Evolutionary conservation across 92 coral and sea anemone genomes (phyloP).

Genomic region (Virgularia gustaviana): DNA sequence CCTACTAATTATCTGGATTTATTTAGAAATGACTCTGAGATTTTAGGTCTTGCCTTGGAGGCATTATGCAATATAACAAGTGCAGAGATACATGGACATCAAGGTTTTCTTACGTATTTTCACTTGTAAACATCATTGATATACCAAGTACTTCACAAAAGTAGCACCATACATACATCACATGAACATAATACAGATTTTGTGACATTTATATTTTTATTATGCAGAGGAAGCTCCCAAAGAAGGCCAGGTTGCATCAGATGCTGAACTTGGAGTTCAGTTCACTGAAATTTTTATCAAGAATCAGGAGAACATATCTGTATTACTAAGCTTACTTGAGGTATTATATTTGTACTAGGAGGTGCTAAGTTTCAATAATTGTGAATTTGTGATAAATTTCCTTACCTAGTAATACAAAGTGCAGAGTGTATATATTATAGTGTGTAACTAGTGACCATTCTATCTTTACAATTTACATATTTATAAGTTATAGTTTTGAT

Average conservation of each 20-base stretch:
- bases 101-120: constrained; percentile 68
- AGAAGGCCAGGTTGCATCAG: constrained; percentile 69
- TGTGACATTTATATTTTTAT: too few species aligned
- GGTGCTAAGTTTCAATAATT: too few species aligned
- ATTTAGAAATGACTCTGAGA: constrained; percentile 87
- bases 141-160: too few species aligned
- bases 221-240: constrained; percentile 54
- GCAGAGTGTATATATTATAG: background rate
- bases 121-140: too few species aligned
- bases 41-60: constrained; percentile 82
- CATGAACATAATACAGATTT: too few species aligned
- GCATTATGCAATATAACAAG: constrained; percentile 80
- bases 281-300: constrained; percentile 95
- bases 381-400: too few species aligned
- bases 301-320: constrained; percentile 82
- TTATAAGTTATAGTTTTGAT: too few species aligned
- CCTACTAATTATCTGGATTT: background rate
- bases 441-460: too few species aligned
- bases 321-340: constrained; percentile 81
- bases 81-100: constrained; percentile 67
- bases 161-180: too few species aligned
- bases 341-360: too few species aligned
- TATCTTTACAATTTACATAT: too few species aligned
- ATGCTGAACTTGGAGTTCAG: constrained; percentile 85
- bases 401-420: background rate